Percentiles rank a stretch among this genome's conserved stretches.
Conservation (phyloP, 1,140 invertebrate species). For the Bradynema listronoti region DNA sequence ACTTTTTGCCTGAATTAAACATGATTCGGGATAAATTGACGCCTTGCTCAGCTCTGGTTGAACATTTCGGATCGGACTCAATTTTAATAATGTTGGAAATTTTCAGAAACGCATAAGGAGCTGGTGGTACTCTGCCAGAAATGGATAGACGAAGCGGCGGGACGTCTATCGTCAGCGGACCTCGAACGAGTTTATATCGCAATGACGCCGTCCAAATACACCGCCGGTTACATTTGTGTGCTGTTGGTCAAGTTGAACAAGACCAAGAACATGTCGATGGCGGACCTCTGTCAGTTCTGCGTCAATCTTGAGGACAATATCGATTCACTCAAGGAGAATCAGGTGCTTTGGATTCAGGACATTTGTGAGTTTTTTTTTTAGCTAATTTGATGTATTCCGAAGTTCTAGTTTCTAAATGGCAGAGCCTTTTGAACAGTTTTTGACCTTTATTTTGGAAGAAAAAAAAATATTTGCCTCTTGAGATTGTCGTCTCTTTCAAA, state of each 20-base stretch:
- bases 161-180: conserved; percentile 17
- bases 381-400: neutral
- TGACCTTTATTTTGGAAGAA: conserved; percentile 1
- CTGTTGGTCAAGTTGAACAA: conserved; percentile 20
- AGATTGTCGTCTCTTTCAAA: conserved; percentile 23
- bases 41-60: neutral
- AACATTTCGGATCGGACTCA: too few species aligned
- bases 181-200: conserved; percentile 17
- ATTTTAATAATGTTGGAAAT: conserved; percentile 3
- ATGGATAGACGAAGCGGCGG: conserved; percentile 21
- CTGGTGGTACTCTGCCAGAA: conserved; percentile 26
- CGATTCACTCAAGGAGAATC: conserved; percentile 15
- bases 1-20: neutral
- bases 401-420: neutral
- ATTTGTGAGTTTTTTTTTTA: conserved; percentile 26
- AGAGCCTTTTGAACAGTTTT: neutral
- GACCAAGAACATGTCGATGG: conserved; percentile 18
- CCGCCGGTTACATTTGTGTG: conserved; percentile 18
- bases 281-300: conserved; percentile 21
- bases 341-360: conserved; percentile 24
- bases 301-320: conserved; percentile 7
- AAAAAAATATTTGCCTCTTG: conserved; percentile 10
- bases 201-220: conserved; percentile 8
- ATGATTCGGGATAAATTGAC: too few species aligned
- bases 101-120: conserved; percentile 20